phyloP scores from a whole-genome alignment of 2,113 vertebrate species.

The Ptyas mucosa region DNA sequence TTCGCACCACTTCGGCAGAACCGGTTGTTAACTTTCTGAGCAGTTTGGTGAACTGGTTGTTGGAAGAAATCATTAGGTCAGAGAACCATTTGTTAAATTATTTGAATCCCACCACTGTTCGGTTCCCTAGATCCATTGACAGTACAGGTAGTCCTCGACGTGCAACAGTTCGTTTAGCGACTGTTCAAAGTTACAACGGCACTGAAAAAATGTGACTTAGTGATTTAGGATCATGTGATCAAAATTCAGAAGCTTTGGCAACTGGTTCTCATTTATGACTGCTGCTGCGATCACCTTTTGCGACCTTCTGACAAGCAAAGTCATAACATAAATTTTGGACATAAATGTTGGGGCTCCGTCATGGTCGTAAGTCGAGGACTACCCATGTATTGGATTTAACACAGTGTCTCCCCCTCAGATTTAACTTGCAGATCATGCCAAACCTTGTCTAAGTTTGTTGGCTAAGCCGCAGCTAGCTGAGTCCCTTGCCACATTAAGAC shows the following conservation, averaged over 20 bases:
- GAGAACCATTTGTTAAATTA: too few relatives aligned
- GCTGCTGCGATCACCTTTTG: background rate
- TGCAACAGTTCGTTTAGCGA: background rate
- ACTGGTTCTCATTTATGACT: background rate
- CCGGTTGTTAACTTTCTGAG: too few relatives aligned
- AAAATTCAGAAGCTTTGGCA: background rate
- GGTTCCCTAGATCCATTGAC: background rate
- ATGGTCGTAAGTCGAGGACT: background rate
- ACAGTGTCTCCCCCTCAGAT: background rate
- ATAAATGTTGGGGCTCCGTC: background rate
- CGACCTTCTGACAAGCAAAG: background rate
- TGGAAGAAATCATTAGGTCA: too few relatives aligned
- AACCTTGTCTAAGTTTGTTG: background rate
- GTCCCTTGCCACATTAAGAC: background rate
- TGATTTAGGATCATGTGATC: background rate
- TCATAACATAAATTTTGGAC: background rate
- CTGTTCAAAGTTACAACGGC: background rate
- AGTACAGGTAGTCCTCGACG: background rate
- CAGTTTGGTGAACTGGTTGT: too few relatives aligned
- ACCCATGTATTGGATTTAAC: background rate
- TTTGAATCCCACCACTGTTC: too few relatives aligned
- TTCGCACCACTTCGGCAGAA: too few relatives aligned
- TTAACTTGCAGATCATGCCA: background rate
- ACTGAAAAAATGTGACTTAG: background rate
- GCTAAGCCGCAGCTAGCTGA: background rate